Evolutionary conservation across 2,113 vertebrate genomes (phyloP), one percentile per base, ranked within the genome.

Genomic region (Ovis canadensis): DNA sequence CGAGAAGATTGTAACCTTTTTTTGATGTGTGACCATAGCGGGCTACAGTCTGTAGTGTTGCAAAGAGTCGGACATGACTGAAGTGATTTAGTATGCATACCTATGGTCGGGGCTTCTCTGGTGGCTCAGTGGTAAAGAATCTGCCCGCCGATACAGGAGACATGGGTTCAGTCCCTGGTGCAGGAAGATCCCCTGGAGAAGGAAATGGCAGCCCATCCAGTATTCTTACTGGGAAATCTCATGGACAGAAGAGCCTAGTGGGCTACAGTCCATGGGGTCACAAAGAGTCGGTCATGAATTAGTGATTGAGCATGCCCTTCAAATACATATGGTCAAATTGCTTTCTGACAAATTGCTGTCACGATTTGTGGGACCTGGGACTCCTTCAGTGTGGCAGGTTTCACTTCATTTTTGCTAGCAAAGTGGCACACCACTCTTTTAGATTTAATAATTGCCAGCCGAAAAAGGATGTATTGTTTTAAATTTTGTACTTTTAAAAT

Each of bases 301-400:
- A 43, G 40, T 27, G 12, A 27, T 43, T 77, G 40, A 77, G 23
- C 40, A 27, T 43, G 71, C 36, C 36, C 71, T 27, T 43, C 40
- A 43, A 43, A 15, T 43, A 43, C 13, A 0, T 27, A 11, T 3
- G 52, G n/a, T 55, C 33, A 16, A 9, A 29, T 29, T 81, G 36
- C 60, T 60, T 59, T 88, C 29, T 60, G 80, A 43, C n/a, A 71
- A 36, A 36, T 71, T 21, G n/a, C 64, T 4, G 3, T 7, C 1
- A 4, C 7, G 0, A 5, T 55, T 1, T 36, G 23, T 16, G 43
- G 57, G 19, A 50, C 13, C 29, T 9, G 23, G 50, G 50, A 25
- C 33, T 43, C 48, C 25, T 92, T 21, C 29, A 3, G 50, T 36
- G 21, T 3, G 31, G 74, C 57, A 29, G 19, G 17, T 45, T 40